Evolutionary conservation across 2,113 vertebrate genomes (phyloP), one percentile per base, ranked within the genome.

Genomic region (Rissa tridactyla): DNA sequence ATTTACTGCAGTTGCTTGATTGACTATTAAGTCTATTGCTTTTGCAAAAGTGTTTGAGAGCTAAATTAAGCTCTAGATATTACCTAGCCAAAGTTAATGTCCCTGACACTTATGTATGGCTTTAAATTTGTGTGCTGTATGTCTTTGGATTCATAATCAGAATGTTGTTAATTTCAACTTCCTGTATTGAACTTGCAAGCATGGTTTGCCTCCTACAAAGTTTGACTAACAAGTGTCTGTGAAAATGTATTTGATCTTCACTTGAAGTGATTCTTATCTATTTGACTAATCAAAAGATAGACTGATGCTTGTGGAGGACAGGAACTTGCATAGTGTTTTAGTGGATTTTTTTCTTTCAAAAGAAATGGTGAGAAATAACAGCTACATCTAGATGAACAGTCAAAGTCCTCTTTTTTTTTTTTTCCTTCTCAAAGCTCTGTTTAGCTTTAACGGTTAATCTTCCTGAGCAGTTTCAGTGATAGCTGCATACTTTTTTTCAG

Each of bases 51-150:
- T 1, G 1, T 49, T 87, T 25, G 44, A 54, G 38, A 72, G 15
- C 19, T 93, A 19, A 75, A 40, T 30, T 66, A 52, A 42, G 19
- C 46, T 46, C 44, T 90, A 26, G 9, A 5, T 1, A 1, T 70
- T 68, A 17, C 26, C 15, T 40, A 44, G 26, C 23, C 4, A 34
- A n/a, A 51, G 7, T 62, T 54, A 38, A 34, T n/a, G 20, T 68
- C n/a, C n/a, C 47, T 60, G 38, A 73, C 10, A 8, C 21, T 21
- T 36, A 17, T 1, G 3, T 69, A 11, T 10, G 21, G 14, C 26
- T 86, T 80, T 46, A 73, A 8, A 52, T 65, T 32, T 1, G 0
- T n/a, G 0, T 60, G 4, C 46, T 75, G 10, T 1, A 0, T 86
- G 12, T 73, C 49, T 80, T 80, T 60, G 30, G 40, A 55, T 71